phyloP scores from a whole-genome alignment of 2,888 invertebrate genomes.

The Ophonus ardosiacus region DNA sequence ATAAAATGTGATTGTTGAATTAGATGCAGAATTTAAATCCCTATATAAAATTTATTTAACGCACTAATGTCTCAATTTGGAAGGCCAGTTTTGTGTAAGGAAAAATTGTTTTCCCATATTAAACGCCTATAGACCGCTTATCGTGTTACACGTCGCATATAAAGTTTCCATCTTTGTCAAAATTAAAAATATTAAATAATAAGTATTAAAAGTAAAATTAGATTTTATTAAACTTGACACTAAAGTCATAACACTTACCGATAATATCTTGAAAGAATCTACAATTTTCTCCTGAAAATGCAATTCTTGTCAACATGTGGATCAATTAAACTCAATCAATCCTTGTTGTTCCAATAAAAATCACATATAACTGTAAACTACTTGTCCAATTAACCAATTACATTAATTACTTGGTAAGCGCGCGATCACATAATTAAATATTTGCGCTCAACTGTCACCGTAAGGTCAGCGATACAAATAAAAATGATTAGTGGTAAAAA shows the following conservation, averaged over 20 bases:
- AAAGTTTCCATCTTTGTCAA: too few species aligned
- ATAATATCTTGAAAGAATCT: not conserved
- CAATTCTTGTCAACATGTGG: slow-evolving; percentile 1
- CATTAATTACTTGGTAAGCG: slow-evolving; percentile 48
- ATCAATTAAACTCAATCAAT: not conserved
- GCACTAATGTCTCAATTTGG: too few species aligned
- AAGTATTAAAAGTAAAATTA: not conserved
- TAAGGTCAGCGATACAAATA: slow-evolving; percentile 51
- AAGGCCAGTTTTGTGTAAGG: too few species aligned
- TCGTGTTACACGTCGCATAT: too few species aligned
- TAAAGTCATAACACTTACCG: not conserved
- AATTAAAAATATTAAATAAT: too few species aligned
- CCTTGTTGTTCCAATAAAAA: slow-evolving; percentile 16
- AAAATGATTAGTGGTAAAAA: slow-evolving; percentile 45
- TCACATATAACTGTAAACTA: slow-evolving; percentile 35
- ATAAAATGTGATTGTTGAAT: too few species aligned
- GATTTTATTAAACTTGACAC: not conserved
- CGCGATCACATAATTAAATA: slow-evolving; percentile 45
- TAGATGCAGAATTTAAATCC: too few species aligned
- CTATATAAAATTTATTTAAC: too few species aligned
- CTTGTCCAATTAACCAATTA: slow-evolving; percentile 44
- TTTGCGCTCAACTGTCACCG: slow-evolving; percentile 45
- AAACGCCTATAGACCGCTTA: too few species aligned
- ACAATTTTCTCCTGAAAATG: not conserved
- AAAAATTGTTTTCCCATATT: too few species aligned